A percentile compares a stretch with the other conserved stretches of the same genome.
These are phyloP conservation scores for Idris sp. DNA, from an alignment of 1,140 invertebrate species.

Conservation along the genomic window DNA sequence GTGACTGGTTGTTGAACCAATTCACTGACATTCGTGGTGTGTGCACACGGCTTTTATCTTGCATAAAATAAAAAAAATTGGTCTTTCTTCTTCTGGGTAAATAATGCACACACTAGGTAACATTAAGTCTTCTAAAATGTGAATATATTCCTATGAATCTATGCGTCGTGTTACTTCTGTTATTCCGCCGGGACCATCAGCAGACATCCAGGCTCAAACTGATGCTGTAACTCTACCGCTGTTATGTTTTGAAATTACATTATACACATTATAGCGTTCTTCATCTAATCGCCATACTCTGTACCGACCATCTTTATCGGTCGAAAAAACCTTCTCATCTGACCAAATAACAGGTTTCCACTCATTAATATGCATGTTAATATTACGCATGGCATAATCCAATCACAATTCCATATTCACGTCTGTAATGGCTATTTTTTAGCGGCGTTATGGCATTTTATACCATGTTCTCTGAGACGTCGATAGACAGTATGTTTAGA, in stretches of 20 bases:
- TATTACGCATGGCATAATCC: neutral
- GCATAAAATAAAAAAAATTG: too few relatives aligned
- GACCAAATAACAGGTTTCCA: slow-evolving; percentile 8
- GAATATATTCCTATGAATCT: too few relatives aligned
- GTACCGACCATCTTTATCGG: slow-evolving; percentile 2
- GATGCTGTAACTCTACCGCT: neutral
- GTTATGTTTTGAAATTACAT: neutral
- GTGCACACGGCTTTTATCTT: too few relatives aligned
- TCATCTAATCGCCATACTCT: slow-evolving; percentile 7
- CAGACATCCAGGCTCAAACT: slow-evolving; percentile 3
- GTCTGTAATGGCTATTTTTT: neutral
- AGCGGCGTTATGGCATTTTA: neutral
- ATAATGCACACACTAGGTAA: too few relatives aligned
- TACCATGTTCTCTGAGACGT: neutral
- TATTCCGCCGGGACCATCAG: too few relatives aligned
- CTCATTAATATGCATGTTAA: neutral
- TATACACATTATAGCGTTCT: neutral
- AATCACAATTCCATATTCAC: neutral
- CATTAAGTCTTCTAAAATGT: too few relatives aligned
- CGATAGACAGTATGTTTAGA: neutral
- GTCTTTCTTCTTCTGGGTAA: too few relatives aligned
- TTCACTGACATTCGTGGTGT: too few relatives aligned
- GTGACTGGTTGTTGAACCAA: too few relatives aligned
- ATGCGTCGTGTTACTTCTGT: too few relatives aligned
- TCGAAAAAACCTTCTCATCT: slow-evolving; percentile 33